phyloP scores from a whole-genome alignment of 2,113 vertebrate genomes.

The Rhagologus leucostigma region DNA sequence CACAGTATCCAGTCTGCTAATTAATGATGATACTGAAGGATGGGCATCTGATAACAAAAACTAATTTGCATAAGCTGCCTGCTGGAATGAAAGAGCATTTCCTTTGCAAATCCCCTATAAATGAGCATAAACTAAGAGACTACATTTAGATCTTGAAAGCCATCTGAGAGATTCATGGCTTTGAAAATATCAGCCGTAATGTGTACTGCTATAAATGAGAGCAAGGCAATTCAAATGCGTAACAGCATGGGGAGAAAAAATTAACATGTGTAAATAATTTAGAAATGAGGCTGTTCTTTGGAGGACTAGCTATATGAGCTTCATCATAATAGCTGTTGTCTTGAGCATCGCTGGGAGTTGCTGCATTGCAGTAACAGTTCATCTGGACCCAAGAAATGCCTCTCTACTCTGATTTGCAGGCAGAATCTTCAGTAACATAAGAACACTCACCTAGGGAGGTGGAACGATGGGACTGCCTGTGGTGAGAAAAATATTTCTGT shows the following conservation, averaged over 20 bases:
- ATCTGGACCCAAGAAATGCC: not conserved
- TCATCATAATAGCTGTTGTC: not conserved
- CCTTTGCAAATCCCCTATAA: not conserved
- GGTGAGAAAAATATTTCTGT: not conserved
- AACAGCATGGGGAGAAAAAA: not conserved
- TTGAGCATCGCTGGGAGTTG: not conserved
- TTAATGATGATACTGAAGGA: not conserved
- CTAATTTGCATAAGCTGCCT: conserved; percentile 17
- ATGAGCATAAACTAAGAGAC: not conserved
- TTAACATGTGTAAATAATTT: conserved; percentile 20
- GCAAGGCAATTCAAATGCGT: not conserved
- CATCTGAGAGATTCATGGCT: not conserved
- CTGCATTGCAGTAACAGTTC: not conserved
- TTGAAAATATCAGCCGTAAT: not conserved
- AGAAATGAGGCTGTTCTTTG: not conserved
- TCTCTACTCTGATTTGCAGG: not conserved
- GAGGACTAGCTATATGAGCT: not conserved
- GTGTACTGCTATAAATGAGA: not conserved
- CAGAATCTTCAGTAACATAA: not conserved
- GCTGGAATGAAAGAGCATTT: not conserved
- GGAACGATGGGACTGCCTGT: not conserved
- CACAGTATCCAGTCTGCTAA: not conserved
- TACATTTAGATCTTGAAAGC: conserved; percentile 9
- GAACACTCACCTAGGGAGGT: not conserved
- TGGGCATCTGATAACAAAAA: conserved; percentile 1